Base-by-base conservation (phyloP, 1,140 invertebrate genomes). In the Catajapyx aquilonaris region DNA sequence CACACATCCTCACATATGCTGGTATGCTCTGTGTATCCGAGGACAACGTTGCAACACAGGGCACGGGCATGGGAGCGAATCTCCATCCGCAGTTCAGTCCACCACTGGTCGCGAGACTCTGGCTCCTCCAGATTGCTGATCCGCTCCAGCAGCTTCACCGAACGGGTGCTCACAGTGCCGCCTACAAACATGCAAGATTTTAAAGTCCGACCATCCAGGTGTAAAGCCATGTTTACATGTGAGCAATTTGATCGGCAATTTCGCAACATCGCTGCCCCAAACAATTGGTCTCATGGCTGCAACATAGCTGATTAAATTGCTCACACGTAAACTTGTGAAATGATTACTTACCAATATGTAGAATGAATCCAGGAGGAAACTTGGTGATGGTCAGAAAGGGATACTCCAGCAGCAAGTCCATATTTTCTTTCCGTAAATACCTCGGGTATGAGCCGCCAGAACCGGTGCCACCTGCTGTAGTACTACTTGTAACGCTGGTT, bases 1-100 rank as follows among this genome's bases (percentile, higher is more conserved):
- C 87, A 91, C 0, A 96, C 80, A 50, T 96, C 90, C 50, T 95
- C 91, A 49, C 79, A 84, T 47, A 94, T 90, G 41, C 77, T 77
- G 1, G 86, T 86, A 28, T 74, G 66, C 61, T 95, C 90, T 36
- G 66, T 66, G 54, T 96, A 96, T 1, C 84, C 88, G 25, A 95
- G 60, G 22, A 95, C 83, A n/a, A 87, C 83, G 54, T 91, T 88
- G 48, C 90, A 95, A 9, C 75, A 76, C 22, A 96, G 60, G 13
- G 86, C 76, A 37, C 84, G 65, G 3, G 83, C 81, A 55, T 96
- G 88, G 4, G 85, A 86, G 2, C 87, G 62, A 38, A 95, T 76
- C 68, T 96, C 90, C 59, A 87, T 88, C 31, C 90, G 62, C 9
- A 95, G 62, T 60, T 95, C 88, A 1, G 76, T 87, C 88, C 88